Conservation (phyloP, 2,888 invertebrate species). For the Trichopoda pennipes region DNA sequence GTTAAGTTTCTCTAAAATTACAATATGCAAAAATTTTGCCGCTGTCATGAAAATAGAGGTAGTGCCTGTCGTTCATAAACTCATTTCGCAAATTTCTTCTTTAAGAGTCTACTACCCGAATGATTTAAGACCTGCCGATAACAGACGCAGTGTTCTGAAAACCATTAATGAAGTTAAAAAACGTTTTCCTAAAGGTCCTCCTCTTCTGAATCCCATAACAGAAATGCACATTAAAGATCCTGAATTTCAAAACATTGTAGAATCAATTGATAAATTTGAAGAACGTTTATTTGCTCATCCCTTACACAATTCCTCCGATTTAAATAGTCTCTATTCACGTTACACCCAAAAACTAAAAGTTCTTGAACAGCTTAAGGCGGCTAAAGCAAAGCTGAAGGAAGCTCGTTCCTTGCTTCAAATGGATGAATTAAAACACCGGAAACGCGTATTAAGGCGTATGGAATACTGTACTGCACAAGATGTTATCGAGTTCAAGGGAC, state of each 20-base stretch:
- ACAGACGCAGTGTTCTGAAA: slow-evolving; percentile 91
- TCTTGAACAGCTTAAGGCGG: slow-evolving; percentile 84
- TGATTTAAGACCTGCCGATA: slow-evolving; percentile 92
- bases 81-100: slow-evolving; percentile 93
- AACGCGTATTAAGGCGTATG: slow-evolving; percentile 94
- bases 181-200: slow-evolving; percentile 93
- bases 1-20: no score
- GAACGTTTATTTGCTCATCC: slow-evolving; percentile 90
- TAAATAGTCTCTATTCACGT: slow-evolving; percentile 87
- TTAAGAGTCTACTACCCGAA: slow-evolving; percentile 94
- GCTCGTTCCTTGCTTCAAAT: slow-evolving; percentile 97
- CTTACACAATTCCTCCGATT: slow-evolving; percentile 88
- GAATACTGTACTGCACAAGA: slow-evolving; percentile 96
- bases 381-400: slow-evolving; percentile 86
- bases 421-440: slow-evolving; percentile 97
- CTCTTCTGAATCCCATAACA: slow-evolving; percentile 94
- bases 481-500: slow-evolving; percentile 97
- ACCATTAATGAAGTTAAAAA: slow-evolving; percentile 93
- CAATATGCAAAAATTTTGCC: no score
- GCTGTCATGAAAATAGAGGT: no score
- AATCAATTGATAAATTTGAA: slow-evolving; percentile 91
- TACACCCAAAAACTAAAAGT: slow-evolving; percentile 89
- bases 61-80: slow-evolving; percentile 90
- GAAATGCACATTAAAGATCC: slow-evolving; percentile 97
- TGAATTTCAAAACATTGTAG: slow-evolving; percentile 89